Evolutionary conservation across 2,888 invertebrate species (phyloP).

Genomic region (Augiades crinisus): DNA sequence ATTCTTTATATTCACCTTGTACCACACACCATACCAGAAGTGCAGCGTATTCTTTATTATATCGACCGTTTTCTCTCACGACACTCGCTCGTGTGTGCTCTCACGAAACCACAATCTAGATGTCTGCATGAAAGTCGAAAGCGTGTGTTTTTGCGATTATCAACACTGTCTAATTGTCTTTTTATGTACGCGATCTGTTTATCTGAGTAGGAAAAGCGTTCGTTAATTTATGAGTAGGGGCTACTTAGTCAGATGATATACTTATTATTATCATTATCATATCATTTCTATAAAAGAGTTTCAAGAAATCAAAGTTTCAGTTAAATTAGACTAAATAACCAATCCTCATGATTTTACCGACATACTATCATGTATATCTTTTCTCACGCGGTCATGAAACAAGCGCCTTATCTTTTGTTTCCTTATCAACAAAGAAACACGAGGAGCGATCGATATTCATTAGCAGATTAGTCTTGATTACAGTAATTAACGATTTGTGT

Average conservation of each 20-base stretch:
- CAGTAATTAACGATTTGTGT: slow-evolving; percentile 1
- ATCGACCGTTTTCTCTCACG: slow-evolving; percentile 37
- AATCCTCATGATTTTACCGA: too few species aligned
- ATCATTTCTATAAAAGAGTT: too few species aligned
- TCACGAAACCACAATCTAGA: slow-evolving; percentile 30
- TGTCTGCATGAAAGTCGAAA: slow-evolving; percentile 21
- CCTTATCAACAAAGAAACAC: neutral
- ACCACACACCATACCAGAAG: slow-evolving; percentile 14
- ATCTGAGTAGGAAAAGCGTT: neutral
- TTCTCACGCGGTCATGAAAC: neutral
- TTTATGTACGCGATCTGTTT: neutral
- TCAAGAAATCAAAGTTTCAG: too few species aligned
- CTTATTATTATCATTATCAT: too few species aligned
- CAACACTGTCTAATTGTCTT: slow-evolving; percentile 24
- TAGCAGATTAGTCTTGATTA: slow-evolving; percentile 7
- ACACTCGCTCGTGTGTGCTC: slow-evolving; percentile 28
- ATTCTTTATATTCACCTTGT: slow-evolving; percentile 8
- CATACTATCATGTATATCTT: too few species aligned
- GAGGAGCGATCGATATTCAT: slow-evolving; percentile 1
- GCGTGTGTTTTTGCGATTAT: slow-evolving; percentile 19
- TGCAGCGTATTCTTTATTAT: slow-evolving; percentile 19
- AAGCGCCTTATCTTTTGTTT: neutral
- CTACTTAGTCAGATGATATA: too few species aligned
- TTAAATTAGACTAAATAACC: too few species aligned
- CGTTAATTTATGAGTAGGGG: too few species aligned